Evolutionary conservation across 2,888 invertebrate genomes (phyloP).

Genomic region (Hydrotaea cyrtoneurina): DNA sequence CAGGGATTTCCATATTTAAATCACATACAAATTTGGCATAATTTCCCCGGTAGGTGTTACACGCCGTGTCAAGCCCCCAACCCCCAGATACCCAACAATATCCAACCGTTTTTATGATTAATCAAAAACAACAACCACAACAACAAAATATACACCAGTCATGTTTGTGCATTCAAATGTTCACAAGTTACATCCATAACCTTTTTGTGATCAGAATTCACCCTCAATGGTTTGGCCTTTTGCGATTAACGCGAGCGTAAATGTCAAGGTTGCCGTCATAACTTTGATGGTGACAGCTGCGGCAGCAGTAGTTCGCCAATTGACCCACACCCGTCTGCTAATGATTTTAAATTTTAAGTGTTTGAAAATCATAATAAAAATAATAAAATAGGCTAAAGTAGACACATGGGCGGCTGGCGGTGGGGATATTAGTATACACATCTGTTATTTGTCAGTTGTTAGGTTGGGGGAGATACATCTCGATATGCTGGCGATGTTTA

Average conservation of each 20-base stretch:
- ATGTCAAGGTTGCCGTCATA: background rate
- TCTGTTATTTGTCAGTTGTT: too few relatives aligned
- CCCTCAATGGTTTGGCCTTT: background rate
- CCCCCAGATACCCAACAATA: background rate
- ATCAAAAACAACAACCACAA: background rate
- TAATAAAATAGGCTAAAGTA: too few relatives aligned
- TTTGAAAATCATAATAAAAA: too few relatives aligned
- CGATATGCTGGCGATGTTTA: too few relatives aligned
- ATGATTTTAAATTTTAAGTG: too few relatives aligned
- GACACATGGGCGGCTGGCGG: too few relatives aligned
- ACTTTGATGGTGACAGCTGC: too few relatives aligned
- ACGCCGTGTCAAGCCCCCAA: background rate
- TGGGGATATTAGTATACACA: too few relatives aligned
- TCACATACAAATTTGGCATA: constrained; percentile 17
- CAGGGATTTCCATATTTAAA: constrained; percentile 15
- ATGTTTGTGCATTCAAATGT: background rate
- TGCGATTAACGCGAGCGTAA: background rate
- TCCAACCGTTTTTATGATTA: background rate
- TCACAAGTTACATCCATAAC: background rate
- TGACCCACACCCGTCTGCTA: too few relatives aligned
- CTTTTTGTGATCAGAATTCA: background rate
- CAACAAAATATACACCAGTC: background rate
- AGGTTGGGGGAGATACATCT: too few relatives aligned
- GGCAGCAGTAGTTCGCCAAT: too few relatives aligned
- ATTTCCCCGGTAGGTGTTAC: background rate